These are phyloP conservation scores for Delphinus delphis DNA, from an alignment of 2,113 vertebrate species.

Conservation along the genomic window DNA sequence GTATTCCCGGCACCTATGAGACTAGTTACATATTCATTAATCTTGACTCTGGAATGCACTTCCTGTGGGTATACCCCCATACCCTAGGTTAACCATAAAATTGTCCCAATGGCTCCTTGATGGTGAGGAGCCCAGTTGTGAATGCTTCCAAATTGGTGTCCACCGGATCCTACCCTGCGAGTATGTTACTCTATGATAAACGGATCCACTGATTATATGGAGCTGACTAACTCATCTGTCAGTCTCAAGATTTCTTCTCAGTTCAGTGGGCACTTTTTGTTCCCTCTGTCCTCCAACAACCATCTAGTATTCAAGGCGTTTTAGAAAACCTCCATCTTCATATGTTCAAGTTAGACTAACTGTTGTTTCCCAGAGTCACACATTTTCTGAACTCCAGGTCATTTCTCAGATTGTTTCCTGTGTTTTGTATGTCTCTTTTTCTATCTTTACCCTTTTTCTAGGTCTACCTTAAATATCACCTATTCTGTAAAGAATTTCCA, in stretches of 20 bases:
- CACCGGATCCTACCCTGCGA: neutral
- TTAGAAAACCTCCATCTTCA: neutral
- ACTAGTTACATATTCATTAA: neutral
- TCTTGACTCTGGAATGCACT: neutral
- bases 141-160: neutral
- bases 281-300: neutral
- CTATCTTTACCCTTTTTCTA: neutral
- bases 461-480: neutral
- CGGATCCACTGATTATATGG: neutral
- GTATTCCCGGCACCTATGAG: neutral
- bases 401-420: neutral
- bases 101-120: neutral
- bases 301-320: neutral
- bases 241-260: neutral
- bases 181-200: neutral
- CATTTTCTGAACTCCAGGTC: neutral
- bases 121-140: neutral
- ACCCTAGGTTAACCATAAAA: neutral
- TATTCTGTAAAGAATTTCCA: neutral
- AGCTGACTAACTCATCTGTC: neutral
- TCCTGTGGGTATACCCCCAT: neutral
- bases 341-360: neutral
- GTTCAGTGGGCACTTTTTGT: neutral
- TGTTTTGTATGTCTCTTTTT: neutral
- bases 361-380: neutral